These are phyloP conservation scores for Latrodectus elegans DNA, from an alignment of 2,888 invertebrate species.

Conservation along the genomic window DNA sequence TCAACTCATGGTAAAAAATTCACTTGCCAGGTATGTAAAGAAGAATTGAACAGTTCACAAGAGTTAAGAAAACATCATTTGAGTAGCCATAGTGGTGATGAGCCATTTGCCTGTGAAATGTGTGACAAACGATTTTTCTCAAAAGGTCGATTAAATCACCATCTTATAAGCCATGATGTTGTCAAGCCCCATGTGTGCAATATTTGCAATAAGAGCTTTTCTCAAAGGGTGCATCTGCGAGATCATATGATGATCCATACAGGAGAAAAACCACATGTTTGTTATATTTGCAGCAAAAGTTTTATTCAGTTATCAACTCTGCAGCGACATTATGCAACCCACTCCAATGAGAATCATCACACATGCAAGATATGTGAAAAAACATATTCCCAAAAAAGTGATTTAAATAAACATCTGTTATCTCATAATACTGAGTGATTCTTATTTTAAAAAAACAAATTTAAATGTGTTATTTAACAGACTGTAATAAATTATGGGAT, in stretches of 20 bases:
- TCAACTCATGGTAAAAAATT: slow-evolving; percentile 8
- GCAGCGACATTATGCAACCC: slow-evolving; percentile 40
- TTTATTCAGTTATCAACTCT: slow-evolving; percentile 41
- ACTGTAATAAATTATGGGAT: too few relatives aligned
- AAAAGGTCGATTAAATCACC: slow-evolving; percentile 29
- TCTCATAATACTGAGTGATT: slow-evolving; percentile 18
- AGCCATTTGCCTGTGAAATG: slow-evolving; percentile 24
- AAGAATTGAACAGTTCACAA: neutral
- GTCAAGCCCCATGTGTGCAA: slow-evolving; percentile 42
- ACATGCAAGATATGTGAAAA: slow-evolving; percentile 33
- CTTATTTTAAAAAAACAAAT: neutral
- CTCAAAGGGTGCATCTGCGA: slow-evolving; percentile 22
- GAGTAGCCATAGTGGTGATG: slow-evolving; percentile 16
- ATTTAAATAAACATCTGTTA: slow-evolving; percentile 44
- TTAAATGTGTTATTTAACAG: too few relatives aligned
- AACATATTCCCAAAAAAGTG: slow-evolving; percentile 40
- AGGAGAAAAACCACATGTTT: slow-evolving; percentile 39
- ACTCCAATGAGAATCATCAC: slow-evolving; percentile 35
- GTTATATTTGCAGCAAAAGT: slow-evolving; percentile 40
- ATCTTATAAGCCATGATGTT: slow-evolving; percentile 31
- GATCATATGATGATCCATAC: slow-evolving; percentile 52
- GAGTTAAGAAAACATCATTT: slow-evolving; percentile 26
- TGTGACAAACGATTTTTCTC: slow-evolving; percentile 29
- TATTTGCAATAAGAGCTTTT: slow-evolving; percentile 42
- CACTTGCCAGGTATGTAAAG: slow-evolving; percentile 16